These are phyloP conservation scores for Julus scandinavius DNA, from an alignment of 2,888 invertebrate genomes.

Conservation along the genomic window DNA sequence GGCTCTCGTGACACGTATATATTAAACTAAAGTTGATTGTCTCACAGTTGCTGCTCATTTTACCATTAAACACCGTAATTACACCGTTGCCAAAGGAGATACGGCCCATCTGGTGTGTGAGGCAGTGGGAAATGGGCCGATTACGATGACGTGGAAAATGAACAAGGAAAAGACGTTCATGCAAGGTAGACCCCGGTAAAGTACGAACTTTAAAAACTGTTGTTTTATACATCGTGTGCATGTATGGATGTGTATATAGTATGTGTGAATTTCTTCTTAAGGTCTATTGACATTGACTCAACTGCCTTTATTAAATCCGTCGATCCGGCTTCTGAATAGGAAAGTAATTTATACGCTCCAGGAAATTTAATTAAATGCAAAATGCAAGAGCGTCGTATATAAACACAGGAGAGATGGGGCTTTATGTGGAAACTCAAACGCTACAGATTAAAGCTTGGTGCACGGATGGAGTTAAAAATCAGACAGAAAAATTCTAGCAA, in stretches of 20 bases:
- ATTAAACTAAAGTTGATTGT: neutral
- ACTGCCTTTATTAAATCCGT: constrained; percentile 7
- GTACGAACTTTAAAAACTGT: constrained; percentile 54
- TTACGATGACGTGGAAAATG: constrained; percentile 52
- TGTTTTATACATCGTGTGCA: neutral
- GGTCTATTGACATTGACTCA: constrained; percentile 18
- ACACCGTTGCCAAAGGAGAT: constrained; percentile 52
- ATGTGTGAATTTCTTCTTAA: neutral
- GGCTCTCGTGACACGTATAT: neutral
- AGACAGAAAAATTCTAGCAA: neutral
- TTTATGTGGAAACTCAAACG: neutral
- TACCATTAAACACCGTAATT: constrained; percentile 53
- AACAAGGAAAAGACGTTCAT: constrained; percentile 51
- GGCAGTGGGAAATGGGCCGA: constrained; percentile 53
- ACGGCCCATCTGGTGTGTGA: constrained; percentile 54
- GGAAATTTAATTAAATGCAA: constrained; percentile 39
- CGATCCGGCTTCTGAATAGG: constrained; percentile 30
- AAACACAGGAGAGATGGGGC: neutral
- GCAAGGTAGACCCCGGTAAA: constrained; percentile 55
- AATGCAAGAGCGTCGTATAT: neutral
- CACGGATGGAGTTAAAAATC: neutral
- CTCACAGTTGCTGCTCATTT: constrained; percentile 55
- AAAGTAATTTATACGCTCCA: constrained; percentile 42
- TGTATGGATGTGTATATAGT: too few relatives aligned
- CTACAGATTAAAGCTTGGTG: neutral